phyloP scores from a whole-genome alignment of 2,797 vertebrate species.

The Stomatorhinus walkeri region DNA sequence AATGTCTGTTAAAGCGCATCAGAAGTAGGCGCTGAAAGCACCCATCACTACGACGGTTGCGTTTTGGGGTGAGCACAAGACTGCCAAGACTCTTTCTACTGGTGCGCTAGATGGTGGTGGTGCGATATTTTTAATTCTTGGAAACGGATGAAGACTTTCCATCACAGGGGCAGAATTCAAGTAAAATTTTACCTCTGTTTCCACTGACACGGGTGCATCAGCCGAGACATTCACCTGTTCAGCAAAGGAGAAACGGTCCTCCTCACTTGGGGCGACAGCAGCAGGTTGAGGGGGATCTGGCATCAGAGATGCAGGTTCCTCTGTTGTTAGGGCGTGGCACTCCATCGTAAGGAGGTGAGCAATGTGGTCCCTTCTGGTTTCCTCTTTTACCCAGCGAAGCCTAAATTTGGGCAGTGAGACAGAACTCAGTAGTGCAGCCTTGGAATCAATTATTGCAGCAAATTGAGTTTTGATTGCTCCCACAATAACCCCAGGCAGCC shows the following conservation, averaged over 20 bases:
- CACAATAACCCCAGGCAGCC: neutral
- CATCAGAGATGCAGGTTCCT: neutral
- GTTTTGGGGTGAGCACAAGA: too few relatives aligned
- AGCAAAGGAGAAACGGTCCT: neutral
- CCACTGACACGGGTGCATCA: neutral
- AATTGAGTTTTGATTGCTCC: neutral
- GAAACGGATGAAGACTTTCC: neutral
- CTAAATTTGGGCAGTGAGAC: neutral
- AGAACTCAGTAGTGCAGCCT: neutral
- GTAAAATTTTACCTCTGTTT: neutral
- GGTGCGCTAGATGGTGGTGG: too few relatives aligned
- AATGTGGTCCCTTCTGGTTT: neutral
- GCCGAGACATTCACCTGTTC: neutral
- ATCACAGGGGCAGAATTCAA: neutral
- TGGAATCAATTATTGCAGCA: neutral
- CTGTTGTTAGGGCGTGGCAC: neutral
- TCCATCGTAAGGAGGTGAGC: neutral
- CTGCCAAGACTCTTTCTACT: too few relatives aligned
- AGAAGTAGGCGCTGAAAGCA: too few relatives aligned
- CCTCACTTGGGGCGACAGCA: neutral
- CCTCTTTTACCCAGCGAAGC: neutral
- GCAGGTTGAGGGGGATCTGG: neutral
- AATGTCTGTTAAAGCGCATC: too few relatives aligned
- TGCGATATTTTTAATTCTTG: neutral
- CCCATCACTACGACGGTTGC: too few relatives aligned